Evolutionary conservation across 1,140 invertebrate species (phyloP).

Genomic region (Zaprionus kolodkinae): DNA sequence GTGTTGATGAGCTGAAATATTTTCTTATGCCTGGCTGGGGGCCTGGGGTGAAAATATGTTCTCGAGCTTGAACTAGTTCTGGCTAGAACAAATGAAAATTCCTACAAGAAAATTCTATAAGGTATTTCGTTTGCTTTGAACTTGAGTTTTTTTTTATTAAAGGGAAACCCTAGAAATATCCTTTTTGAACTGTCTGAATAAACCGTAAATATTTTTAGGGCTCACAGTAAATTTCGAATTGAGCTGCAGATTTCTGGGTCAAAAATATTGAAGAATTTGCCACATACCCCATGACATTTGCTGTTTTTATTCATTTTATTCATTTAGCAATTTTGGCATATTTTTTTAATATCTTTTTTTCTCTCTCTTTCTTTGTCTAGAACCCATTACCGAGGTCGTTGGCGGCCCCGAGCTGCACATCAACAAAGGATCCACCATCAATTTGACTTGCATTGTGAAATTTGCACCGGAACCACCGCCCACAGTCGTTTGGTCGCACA

Average conservation of each 20-base stretch:
- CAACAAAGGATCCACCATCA: slow-evolving; percentile 94
- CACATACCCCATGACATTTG: not conserved
- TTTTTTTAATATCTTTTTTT: not conserved
- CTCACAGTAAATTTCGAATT: not conserved
- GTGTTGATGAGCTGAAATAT: not conserved
- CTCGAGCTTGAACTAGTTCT: not conserved
- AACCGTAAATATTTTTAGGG: not conserved
- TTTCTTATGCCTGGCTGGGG: not conserved
- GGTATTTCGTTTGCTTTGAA: not conserved
- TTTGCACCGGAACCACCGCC: slow-evolving; percentile 92
- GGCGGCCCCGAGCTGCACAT: slow-evolving; percentile 93
- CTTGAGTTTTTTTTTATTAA: not conserved
- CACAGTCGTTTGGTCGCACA: slow-evolving; percentile 92
- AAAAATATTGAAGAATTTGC: not conserved
- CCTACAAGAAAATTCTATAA: not conserved
- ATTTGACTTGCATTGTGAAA: slow-evolving; percentile 93
- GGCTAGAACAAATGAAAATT: not conserved
- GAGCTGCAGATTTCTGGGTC: no score
- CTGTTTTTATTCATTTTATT: no score
- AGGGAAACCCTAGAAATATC: not conserved
- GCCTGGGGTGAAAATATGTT: not conserved
- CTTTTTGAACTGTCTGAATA: not conserved
- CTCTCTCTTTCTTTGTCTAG: slow-evolving; percentile 84
- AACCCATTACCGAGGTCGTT: slow-evolving; percentile 92
- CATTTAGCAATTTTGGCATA: no score